These are phyloP conservation scores for Pseudolaguvia tuberculata DNA, from an alignment of 2,113 vertebrate genomes.

Conservation along the genomic window DNA sequence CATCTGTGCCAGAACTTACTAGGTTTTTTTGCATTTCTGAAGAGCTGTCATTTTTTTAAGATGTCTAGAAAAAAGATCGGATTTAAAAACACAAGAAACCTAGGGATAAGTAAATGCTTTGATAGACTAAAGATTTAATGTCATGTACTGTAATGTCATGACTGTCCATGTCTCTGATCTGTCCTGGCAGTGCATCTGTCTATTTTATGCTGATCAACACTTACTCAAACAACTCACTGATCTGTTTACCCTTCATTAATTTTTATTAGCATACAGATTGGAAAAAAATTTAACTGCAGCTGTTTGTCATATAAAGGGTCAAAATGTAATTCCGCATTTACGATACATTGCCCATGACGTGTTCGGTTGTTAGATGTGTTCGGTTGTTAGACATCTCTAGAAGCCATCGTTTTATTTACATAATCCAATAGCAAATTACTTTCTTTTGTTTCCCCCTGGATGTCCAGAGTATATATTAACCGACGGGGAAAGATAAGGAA, in stretches of 20 bases:
- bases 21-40: not conserved
- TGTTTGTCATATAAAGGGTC: constrained; percentile 7
- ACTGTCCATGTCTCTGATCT: not conserved
- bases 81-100: not conserved
- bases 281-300: not conserved
- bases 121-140: not conserved
- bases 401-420: constrained; percentile 11
- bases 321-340: not conserved
- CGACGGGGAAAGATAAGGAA: constrained; percentile 16
- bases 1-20: not conserved
- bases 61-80: too few species aligned
- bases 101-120: not conserved
- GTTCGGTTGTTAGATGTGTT: not conserved
- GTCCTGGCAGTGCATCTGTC: constrained; percentile 5
- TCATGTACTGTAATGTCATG: not conserved
- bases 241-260: constrained; percentile 2
- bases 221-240: not conserved
- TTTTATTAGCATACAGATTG: not conserved
- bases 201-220: constrained; percentile 5
- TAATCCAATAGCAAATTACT: not conserved
- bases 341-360: not conserved
- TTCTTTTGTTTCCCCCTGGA: constrained; percentile 18
- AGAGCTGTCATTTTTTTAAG: not conserved
- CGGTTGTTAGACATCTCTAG: not conserved
- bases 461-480: constrained; percentile 26